Evolutionary conservation across 2,797 vertebrate species (phyloP).

Genomic region (Scolopax bukidnonensis): DNA sequence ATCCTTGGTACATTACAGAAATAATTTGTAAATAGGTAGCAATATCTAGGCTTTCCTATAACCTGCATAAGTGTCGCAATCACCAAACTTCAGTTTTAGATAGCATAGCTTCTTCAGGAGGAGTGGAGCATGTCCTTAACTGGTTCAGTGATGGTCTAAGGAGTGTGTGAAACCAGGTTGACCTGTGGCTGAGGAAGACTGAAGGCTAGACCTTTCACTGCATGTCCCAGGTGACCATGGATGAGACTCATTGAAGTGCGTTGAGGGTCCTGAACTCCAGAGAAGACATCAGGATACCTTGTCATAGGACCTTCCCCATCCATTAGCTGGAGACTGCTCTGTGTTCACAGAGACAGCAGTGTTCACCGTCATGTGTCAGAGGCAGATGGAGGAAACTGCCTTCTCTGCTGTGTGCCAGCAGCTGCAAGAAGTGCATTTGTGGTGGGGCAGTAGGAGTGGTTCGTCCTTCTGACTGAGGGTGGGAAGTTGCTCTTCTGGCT

Average conservation of each 20-base stretch:
- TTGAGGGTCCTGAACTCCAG: neutral
- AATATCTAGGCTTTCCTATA: neutral
- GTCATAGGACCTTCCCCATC: neutral
- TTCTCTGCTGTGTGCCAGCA: neutral
- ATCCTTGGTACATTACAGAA: neutral
- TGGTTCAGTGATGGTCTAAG: neutral
- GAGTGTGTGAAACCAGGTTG: neutral
- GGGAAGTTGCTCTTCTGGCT: neutral
- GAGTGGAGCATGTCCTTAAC: neutral
- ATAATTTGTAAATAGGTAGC: neutral
- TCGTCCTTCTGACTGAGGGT: neutral
- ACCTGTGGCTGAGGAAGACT: neutral
- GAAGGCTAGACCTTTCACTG: neutral
- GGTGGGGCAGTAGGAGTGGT: neutral
- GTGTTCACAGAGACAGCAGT: neutral
- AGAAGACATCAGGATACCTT: neutral
- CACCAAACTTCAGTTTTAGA: neutral
- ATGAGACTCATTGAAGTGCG: neutral
- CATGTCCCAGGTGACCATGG: neutral
- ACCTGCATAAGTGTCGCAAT: neutral
- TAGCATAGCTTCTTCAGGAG: neutral
- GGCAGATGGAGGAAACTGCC: neutral
- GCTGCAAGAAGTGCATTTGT: neutral
- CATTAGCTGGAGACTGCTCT: fast-evolving
- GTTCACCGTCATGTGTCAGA: fast-evolving